phyloP scores from a whole-genome alignment of 2,797 vertebrate genomes.

The Passerculus sandwichensis region DNA sequence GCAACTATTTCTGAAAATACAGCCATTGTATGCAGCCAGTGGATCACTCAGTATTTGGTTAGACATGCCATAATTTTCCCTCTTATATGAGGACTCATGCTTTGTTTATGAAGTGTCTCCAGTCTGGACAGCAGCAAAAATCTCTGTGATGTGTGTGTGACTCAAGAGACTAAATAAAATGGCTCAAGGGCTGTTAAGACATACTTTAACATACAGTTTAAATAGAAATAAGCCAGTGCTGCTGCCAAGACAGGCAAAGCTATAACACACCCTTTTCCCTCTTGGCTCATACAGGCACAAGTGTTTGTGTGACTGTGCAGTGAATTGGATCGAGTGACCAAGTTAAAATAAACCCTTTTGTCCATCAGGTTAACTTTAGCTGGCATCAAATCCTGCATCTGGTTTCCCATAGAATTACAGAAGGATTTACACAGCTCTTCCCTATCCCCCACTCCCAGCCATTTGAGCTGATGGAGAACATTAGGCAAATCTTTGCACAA shows the following conservation, averaged over 20 bases:
- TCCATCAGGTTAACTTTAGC: slow-evolving; percentile 25
- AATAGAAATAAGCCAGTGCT: slow-evolving; percentile 58
- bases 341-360: slow-evolving; percentile 64
- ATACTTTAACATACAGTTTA: slow-evolving; percentile 50
- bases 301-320: slow-evolving; percentile 51
- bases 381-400: slow-evolving; percentile 14
- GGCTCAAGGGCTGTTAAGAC: slow-evolving; percentile 38
- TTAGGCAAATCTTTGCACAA: background rate
- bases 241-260: slow-evolving; percentile 50
- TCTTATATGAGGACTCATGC: background rate
- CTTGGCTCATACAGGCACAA: slow-evolving; percentile 20
- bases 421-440: background rate
- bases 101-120: slow-evolving; percentile 55
- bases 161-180: slow-evolving; percentile 64
- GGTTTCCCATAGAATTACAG: background rate
- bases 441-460: background rate
- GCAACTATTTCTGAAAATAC: slow-evolving; percentile 2
- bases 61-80: background rate
- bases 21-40: background rate
- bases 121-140: slow-evolving; percentile 55
- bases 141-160: slow-evolving; percentile 41
- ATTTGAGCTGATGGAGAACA: background rate
- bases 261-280: slow-evolving; percentile 52
- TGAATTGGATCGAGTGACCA: slow-evolving; percentile 32
- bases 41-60: background rate